A percentile compares a stretch with the other conserved stretches of the same genome.
These are phyloP conservation scores for Diphyllodes magnificus DNA, from an alignment of 2,113 vertebrate genomes.

Conservation along the genomic window DNA sequence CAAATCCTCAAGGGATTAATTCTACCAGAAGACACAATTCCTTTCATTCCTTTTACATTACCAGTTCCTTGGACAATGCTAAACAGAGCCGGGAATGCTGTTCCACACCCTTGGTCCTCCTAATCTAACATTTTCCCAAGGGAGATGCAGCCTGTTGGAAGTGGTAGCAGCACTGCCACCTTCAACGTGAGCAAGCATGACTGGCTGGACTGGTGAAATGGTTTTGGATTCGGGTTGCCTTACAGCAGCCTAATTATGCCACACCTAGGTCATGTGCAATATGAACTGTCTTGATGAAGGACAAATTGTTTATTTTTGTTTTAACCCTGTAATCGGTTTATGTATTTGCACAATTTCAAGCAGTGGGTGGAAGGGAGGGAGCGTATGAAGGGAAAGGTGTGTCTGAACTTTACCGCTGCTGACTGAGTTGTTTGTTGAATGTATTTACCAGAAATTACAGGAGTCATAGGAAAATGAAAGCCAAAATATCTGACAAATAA, in stretches of 20 bases:
- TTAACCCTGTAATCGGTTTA: not conserved
- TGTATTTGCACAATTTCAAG: not conserved
- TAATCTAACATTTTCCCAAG: not conserved
- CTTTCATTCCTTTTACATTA: conserved; percentile 38
- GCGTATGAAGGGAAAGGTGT: not conserved
- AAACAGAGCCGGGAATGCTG: not conserved
- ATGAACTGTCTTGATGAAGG: conserved; percentile 2
- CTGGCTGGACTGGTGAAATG: not conserved
- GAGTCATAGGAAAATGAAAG: not conserved
- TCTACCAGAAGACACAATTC: not conserved
- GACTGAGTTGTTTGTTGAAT: not conserved
- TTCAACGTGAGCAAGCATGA: not conserved
- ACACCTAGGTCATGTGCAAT: not conserved
- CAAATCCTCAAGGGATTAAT: conserved; percentile 9
- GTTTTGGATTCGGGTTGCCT: not conserved
- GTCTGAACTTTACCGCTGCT: not conserved
- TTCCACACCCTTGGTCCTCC: not conserved
- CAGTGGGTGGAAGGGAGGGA: not conserved
- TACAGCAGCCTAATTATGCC: not conserved
- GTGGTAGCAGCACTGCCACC: not conserved
- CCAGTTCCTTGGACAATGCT: not conserved
- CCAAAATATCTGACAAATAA: not conserved
- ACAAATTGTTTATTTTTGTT: conserved; percentile 11
- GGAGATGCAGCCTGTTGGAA: not conserved
- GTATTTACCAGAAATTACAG: not conserved